A percentile compares a stretch with the other conserved stretches of the same genome.
Conservation (phyloP, 2,113 vertebrate genomes). For the Chiloscyllium plagiosum region DNA sequence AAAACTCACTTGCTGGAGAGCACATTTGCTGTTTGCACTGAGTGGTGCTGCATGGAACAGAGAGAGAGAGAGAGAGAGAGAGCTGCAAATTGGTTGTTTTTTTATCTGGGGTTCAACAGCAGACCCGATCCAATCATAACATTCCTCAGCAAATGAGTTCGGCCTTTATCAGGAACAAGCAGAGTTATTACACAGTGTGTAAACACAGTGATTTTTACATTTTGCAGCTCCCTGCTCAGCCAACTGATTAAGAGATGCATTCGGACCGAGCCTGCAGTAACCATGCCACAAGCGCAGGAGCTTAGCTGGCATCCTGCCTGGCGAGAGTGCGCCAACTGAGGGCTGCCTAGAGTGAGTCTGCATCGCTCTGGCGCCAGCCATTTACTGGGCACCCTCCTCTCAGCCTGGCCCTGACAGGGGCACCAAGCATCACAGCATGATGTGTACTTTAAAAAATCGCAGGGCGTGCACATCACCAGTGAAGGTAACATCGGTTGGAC, state of each 20-base stretch:
- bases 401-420: no score
- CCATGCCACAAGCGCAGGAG: neutral
- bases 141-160: constrained; percentile 9
- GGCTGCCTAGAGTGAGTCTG: no score
- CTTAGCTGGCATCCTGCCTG: no score
- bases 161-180: neutral
- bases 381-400: no score
- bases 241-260: neutral
- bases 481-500: no score
- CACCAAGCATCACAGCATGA: no score
- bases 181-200: neutral
- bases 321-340: no score
- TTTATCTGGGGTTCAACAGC: neutral
- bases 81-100: constrained; percentile 23
- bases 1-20: neutral
- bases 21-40: neutral
- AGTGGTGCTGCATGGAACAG: neutral
- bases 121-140: constrained; percentile 20
- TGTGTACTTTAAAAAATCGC: no score
- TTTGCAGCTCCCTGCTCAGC: neutral
- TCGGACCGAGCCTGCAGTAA: neutral
- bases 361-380: no score
- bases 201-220: constrained; percentile 2
- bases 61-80: neutral
- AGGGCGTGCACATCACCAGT: no score